These are phyloP conservation scores for Netelia virgata DNA, from an alignment of 2,888 invertebrate species.

Conservation along the genomic window DNA sequence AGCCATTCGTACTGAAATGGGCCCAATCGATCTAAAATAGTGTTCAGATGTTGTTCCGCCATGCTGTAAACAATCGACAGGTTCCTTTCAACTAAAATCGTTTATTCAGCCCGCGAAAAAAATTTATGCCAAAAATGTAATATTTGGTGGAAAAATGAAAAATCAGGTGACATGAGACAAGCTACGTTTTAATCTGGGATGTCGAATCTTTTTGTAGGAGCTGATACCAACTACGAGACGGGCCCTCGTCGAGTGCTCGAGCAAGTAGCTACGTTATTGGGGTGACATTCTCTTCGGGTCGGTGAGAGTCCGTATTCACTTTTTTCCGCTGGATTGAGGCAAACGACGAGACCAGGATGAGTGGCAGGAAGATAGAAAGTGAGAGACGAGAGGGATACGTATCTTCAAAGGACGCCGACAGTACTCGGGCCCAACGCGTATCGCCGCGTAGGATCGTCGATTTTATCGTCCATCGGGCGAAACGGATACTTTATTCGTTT, in stretches of 20 bases:
- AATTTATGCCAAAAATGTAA: too few relatives aligned
- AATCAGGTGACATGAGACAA: too few relatives aligned
- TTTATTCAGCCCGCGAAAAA: too few relatives aligned
- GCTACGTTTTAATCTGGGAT: neutral
- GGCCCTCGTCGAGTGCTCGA: neutral
- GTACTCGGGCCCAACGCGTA: conserved; percentile 45
- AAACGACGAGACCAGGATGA: conserved; percentile 35
- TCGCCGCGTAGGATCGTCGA: conserved; percentile 66
- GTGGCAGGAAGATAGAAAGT: conserved; percentile 41
- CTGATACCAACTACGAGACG: neutral
- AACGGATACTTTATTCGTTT: conserved; percentile 75
- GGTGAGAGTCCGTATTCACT: conserved; percentile 4
- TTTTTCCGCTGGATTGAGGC: neutral
- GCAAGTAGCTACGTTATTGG: neutral
- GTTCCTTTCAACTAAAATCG: too few relatives aligned
- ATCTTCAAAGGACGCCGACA: conserved; percentile 67
- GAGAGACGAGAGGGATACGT: conserved; percentile 24
- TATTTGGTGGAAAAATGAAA: too few relatives aligned
- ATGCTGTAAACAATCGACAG: too few relatives aligned
- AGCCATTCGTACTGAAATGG: too few relatives aligned
- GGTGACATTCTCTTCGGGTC: conserved; percentile 1
- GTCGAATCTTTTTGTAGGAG: neutral
- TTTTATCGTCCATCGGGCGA: conserved; percentile 73
- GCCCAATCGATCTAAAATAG: too few relatives aligned
- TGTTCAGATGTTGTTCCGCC: too few relatives aligned